Evolutionary conservation across 2,888 invertebrate genomes (phyloP), one percentile per base, ranked within the genome.

Genomic region (Orgyia antiqua): DNA sequence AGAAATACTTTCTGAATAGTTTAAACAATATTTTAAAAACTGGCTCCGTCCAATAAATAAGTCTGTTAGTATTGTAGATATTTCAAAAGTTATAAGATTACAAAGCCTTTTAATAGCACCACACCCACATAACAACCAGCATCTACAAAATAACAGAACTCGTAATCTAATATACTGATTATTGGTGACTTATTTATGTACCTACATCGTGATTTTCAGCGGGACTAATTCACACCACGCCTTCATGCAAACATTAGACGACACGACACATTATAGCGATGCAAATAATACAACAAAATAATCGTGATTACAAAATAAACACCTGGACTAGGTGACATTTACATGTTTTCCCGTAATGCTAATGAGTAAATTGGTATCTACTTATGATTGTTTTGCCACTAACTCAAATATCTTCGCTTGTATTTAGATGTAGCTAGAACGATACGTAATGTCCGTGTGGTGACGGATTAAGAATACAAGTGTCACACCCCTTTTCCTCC

Each of bases 291-390:
- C 38, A 63, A 69, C 71, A 70, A 49, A 55, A 67, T 48, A 33
- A 49, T 75, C 82, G 82, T 83, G 82, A 79, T 69, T 42, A 36
- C 30, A 36, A 46, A 71, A 82, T 82, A 63, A 82, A 45, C 74
- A 69, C 67, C 51, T 65, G 12, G 32, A 38, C 21, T 52, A 42
- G 51, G 60, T 57, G 65, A 64, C 54, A 55, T 49, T 45, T 43
- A 25, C 27, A 42, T 20, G 4, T 58, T 57, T 58, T 54, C 48
- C 45, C 42, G 37, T 32, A 38, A 27, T 3, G 3, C 7, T 20
- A 20, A 15, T 15, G 6, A 15, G 15, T 15, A 15, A 15, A 15
- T 15, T n/a, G n/a, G n/a, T n/a, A n/a, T n/a, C n/a, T n/a, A n/a
- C n/a, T n/a, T n/a, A n/a, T n/a, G n/a, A n/a, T n/a, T n/a, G n/a